Evolutionary conservation across 2,113 vertebrate species (phyloP).

Genomic region (Embiotoca jacksoni): DNA sequence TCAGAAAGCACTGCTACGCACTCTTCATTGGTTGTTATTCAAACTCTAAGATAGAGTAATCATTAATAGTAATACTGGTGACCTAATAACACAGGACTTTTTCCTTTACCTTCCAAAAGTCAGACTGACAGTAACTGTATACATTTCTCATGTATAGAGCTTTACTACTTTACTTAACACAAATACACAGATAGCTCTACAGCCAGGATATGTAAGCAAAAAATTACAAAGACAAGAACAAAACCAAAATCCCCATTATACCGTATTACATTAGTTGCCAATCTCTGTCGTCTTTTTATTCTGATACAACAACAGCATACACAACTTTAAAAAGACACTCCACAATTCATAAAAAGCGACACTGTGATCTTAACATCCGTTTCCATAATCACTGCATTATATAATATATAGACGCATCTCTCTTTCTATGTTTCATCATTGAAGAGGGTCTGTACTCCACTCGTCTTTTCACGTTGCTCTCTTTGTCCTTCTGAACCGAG

Average conservation of each 20-base stretch:
- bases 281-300: neutral
- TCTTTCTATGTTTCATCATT: slow-evolving; percentile 17
- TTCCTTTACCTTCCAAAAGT: slow-evolving; percentile 10
- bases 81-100: slow-evolving; percentile 16
- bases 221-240: neutral
- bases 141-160: neutral
- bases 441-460: neutral
- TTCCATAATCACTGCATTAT: slow-evolving; percentile 38
- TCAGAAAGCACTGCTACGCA: slow-evolving; percentile 4
- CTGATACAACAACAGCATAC: neutral
- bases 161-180: neutral
- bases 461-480: slow-evolving; percentile 40
- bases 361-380: slow-evolving; percentile 12
- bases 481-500: slow-evolving; percentile 65
- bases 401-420: slow-evolving; percentile 12
- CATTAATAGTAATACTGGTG: slow-evolving; percentile 20
- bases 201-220: neutral
- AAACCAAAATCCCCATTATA: neutral
- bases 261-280: neutral
- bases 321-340: neutral
- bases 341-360: slow-evolving; percentile 12
- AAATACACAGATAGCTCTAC: neutral
- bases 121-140: neutral
- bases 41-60: slow-evolving; percentile 11
- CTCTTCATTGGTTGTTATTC: slow-evolving; percentile 4